A percentile compares a stretch with the other conserved stretches of the same genome.
phyloP scores from a whole-genome alignment of 2,797 vertebrate genomes.

The Sebastes nivosus region DNA sequence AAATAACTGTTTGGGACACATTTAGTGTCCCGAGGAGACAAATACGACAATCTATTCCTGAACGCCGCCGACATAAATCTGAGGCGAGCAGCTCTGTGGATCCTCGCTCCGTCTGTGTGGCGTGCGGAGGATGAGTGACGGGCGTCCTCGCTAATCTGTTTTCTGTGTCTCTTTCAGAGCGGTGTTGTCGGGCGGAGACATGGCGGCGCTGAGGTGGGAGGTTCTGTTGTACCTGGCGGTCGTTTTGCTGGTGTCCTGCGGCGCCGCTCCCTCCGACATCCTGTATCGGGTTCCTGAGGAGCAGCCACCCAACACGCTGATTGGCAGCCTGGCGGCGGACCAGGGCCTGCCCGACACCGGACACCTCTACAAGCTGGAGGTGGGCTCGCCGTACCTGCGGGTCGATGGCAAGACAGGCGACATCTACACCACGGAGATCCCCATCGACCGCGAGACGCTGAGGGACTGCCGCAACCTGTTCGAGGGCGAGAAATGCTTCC shows the following conservation, averaged over 20 bases:
- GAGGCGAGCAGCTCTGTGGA: constrained; percentile 3
- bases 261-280: constrained; percentile 66
- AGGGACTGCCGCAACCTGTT: constrained; percentile 91
- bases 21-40: constrained; percentile 30
- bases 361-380: constrained; percentile 96
- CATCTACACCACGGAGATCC: constrained; percentile 95
- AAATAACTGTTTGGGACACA: constrained; percentile 51
- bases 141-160: constrained; percentile 3
- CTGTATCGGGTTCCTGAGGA: constrained; percentile 92
- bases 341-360: constrained; percentile 92
- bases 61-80: constrained; percentile 44
- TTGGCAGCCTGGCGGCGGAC: constrained; percentile 93
- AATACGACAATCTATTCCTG: constrained; percentile 16
- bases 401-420: constrained; percentile 96
- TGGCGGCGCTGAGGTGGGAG: constrained; percentile 66
- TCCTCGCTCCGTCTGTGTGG: constrained; percentile 3
- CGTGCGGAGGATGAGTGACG: neutral
- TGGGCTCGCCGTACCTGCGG: constrained; percentile 91
- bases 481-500: constrained; percentile 88
- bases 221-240: constrained; percentile 48
- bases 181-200: constrained; percentile 56
- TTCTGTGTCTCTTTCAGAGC: constrained; percentile 61
- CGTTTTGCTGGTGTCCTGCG: constrained; percentile 52
- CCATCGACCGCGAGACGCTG: constrained; percentile 93
- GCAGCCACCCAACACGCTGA: constrained; percentile 93